A percentile compares a stretch with the other conserved stretches of the same genome.
Conservation (phyloP, 2,797 vertebrate genomes). For the Glyptemys insculpta region DNA sequence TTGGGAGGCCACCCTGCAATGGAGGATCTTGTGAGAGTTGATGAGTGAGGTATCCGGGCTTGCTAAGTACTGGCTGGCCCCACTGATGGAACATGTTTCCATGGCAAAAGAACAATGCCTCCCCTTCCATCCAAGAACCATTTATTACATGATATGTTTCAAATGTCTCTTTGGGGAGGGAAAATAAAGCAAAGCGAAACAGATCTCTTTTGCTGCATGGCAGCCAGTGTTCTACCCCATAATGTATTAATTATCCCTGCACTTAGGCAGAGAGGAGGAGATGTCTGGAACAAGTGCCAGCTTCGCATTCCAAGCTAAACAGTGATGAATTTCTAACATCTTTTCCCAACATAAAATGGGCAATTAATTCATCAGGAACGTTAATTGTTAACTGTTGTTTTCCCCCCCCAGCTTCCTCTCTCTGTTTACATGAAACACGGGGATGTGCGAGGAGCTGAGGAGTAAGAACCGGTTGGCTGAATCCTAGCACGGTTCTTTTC, state of each 20-base stretch:
- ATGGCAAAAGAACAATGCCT: constrained; percentile 67
- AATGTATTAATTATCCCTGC: constrained; percentile 73
- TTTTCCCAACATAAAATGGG: constrained; percentile 57
- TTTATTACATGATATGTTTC: constrained; percentile 66
- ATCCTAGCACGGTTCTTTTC: not conserved
- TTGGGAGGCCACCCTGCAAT: fast-evolving
- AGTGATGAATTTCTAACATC: constrained; percentile 55
- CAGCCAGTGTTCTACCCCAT: constrained; percentile 57
- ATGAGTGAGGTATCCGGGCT: constrained; percentile 34
- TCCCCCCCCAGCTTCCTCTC: not conserved
- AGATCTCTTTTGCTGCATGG: constrained; percentile 15
- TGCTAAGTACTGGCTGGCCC: constrained; percentile 22
- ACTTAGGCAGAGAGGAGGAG: not conserved
- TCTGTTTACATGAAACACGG: fast-evolving
- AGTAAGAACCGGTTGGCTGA: not conserved
- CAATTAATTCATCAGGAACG: constrained; percentile 75
- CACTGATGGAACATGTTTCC: constrained; percentile 39
- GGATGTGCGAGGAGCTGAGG: constrained; percentile 3
- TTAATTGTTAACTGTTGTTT: constrained; percentile 41
- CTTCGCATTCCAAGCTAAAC: constrained; percentile 71
- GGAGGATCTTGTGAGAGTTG: not conserved
- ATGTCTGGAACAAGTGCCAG: constrained; percentile 25
- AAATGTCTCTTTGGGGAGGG: constrained; percentile 66
- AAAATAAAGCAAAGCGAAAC: constrained; percentile 54
- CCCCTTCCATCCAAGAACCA: constrained; percentile 71